These are phyloP conservation scores for Cebuella pygmaea DNA, from an alignment of 2,797 vertebrate genomes.

Conservation along the genomic window DNA sequence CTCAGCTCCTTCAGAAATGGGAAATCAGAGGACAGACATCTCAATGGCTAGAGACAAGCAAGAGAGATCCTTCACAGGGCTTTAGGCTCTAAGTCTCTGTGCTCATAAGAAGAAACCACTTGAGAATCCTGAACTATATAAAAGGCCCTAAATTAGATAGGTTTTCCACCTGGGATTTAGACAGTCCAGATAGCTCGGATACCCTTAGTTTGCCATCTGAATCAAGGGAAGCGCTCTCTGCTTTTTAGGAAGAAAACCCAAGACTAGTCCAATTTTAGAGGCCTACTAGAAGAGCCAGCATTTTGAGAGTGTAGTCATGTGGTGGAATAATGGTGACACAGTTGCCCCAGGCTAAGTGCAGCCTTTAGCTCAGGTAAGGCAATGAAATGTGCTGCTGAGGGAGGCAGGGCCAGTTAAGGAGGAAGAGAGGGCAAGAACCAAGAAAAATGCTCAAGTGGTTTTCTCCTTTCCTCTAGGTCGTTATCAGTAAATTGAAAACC, in stretches of 20 bases:
- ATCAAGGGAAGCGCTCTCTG: neutral
- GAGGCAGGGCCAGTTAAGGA: neutral
- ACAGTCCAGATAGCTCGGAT: neutral
- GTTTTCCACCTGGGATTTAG: neutral
- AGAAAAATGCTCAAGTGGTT: neutral
- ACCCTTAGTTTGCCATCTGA: neutral
- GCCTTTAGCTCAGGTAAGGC: neutral
- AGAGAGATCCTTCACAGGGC: neutral
- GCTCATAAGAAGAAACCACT: neutral
- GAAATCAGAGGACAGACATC: neutral
- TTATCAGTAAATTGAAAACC: slow-evolving; percentile 23
- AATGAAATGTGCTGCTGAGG: neutral
- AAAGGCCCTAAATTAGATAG: neutral
- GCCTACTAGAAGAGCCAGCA: neutral
- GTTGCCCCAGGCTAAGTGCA: neutral
- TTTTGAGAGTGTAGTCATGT: neutral
- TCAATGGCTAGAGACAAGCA: neutral
- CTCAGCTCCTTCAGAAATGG: neutral
- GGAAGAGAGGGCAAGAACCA: neutral
- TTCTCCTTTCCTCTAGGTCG: slow-evolving; percentile 62
- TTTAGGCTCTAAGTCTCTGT: neutral
- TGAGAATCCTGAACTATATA: neutral
- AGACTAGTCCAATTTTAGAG: neutral
- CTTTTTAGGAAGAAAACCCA: neutral
- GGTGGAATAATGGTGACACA: neutral